These are phyloP conservation scores for Pitta sordida DNA, from an alignment of 2,113 vertebrate species.

Conservation along the genomic window DNA sequence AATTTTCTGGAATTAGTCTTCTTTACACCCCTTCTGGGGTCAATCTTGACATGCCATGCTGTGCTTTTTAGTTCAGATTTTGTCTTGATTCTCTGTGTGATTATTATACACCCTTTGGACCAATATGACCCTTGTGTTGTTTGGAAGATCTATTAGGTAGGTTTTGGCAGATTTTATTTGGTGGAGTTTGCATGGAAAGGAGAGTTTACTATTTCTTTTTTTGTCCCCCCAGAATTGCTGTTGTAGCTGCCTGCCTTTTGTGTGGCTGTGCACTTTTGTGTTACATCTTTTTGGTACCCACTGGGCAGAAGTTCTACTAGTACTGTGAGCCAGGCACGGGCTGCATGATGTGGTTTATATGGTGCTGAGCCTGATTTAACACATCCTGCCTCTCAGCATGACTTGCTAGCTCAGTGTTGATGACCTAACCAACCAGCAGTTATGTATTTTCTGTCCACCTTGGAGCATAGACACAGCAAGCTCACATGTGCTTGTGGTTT, in stretches of 20 bases:
- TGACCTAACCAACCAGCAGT: neutral
- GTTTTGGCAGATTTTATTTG: neutral
- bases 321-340: neutral
- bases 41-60: neutral
- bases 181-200: neutral
- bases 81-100: neutral
- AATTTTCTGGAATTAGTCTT: neutral
- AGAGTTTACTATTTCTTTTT: neutral
- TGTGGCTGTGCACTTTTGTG: neutral
- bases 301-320: neutral
- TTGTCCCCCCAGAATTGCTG: neutral
- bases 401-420: neutral
- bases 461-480: neutral
- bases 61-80: neutral
- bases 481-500: neutral
- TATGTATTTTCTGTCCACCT: neutral
- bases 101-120: neutral
- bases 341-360: neutral
- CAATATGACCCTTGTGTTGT: neutral
- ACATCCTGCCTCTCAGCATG: conserved; percentile 32
- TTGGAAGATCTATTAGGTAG: neutral
- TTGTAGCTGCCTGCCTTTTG: neutral
- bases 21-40: neutral
- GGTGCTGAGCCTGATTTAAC: neutral
- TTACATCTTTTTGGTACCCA: neutral